Base-by-base conservation (phyloP, 2,888 invertebrate species). In the Cephus nigrinus region DNA sequence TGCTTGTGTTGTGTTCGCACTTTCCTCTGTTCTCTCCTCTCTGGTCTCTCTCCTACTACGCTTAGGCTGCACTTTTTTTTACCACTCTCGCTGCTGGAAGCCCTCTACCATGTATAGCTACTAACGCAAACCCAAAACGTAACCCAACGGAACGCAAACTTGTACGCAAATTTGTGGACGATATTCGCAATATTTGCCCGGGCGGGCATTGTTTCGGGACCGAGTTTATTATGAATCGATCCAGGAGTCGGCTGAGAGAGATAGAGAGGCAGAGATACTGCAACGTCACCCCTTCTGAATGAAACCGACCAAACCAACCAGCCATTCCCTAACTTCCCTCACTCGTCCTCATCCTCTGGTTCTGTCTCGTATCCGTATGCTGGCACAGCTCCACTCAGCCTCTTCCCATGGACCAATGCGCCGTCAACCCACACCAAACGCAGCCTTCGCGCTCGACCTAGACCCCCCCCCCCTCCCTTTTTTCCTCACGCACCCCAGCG, bases 151-250 rank as follows among this genome's bases (percentile, higher is more conserved):
- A 84, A 86, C 84, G 85, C 83, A 84, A 85, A 84, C 84, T 85
- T 85, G 84, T 84, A 87, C 88, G 88, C 88, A 89, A 89, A 89
- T 90, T 90, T 87, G 88, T 86, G 88, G 85, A 90, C 88, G 87
- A 88, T 89, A 88, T 87, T 87, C 88, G 90, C 87, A 87, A 88
- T 89, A 88, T 87, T 88, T 88, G 86, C 84, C 85, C 84, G 86
- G 86, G 84, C 84, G 87, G 87, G 86, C 84, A 88, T 90, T 90
- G 88, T 89, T 89, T 88, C 87, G 87, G 86, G 84, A 81, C 76
- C 84, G 88, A 90, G 88, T 90, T 90, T 88, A 88, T 90, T 89
- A 89, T 88, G 88, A 89, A 89, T 90, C 89, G 90, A 90, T 89
- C 89, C 88, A 84, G 85, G 79, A 84, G 85, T 82, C 84, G 80